Percentiles rank a stretch among this genome's conserved stretches.
phyloP scores from a whole-genome alignment of 1,140 invertebrate species.

The Diachasmimorpha longicaudata region DNA sequence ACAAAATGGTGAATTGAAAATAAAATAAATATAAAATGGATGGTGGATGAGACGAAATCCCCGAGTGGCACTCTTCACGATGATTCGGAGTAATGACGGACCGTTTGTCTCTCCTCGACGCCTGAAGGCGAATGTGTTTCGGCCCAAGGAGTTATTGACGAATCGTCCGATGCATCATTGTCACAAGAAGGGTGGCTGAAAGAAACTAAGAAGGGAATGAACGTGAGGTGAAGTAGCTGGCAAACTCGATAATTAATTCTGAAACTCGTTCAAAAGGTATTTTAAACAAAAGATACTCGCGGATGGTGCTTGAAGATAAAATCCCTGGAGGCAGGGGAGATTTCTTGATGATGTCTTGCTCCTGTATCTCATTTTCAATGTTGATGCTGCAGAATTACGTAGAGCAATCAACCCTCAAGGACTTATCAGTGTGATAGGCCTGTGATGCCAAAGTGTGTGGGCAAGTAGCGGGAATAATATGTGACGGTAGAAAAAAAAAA shows the following conservation, averaged over 20 bases:
- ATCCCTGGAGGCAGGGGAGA: background rate
- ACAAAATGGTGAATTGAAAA: background rate
- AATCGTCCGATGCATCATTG: constrained; percentile 20
- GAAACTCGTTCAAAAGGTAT: background rate
- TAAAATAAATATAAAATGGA: background rate
- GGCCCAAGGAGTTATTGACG: background rate
- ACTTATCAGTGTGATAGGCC: background rate
- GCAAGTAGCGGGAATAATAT: constrained; percentile 25
- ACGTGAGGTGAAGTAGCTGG: background rate
- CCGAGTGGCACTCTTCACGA: background rate
- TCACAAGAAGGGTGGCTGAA: background rate
- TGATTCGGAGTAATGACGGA: constrained; percentile 15
- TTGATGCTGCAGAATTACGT: constrained; percentile 6
- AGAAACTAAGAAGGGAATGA: background rate
- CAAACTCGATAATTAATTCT: constrained; percentile 26
- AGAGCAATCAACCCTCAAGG: constrained; percentile 1
- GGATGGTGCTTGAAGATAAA: background rate
- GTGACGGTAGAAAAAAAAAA: constrained; percentile 23
- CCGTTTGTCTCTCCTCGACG: constrained; percentile 11
- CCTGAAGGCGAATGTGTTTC: background rate
- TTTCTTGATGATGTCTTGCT: constrained; percentile 2
- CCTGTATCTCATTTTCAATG: background rate
- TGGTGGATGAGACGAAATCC: background rate
- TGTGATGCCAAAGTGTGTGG: constrained; percentile 6
- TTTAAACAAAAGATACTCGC: background rate